A percentile compares a stretch with the other conserved stretches of the same genome.
These are phyloP conservation scores for Plusia festucae DNA, from an alignment of 2,888 invertebrate species.

Conservation along the genomic window DNA sequence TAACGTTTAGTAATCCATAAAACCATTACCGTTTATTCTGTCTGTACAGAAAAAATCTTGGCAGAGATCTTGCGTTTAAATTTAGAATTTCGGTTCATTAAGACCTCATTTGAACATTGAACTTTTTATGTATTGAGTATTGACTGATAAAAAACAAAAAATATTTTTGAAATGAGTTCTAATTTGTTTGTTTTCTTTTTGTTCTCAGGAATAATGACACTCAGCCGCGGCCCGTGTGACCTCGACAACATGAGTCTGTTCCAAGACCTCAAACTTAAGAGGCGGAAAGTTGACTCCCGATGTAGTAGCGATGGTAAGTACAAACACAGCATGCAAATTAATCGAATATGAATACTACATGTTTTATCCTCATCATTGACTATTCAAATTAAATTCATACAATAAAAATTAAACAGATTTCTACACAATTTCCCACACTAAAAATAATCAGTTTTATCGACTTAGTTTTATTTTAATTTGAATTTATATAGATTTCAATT, in stretches of 20 bases:
- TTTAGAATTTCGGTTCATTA: conserved; percentile 31
- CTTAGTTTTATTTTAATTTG: not conserved
- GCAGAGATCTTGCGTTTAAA: conserved; percentile 28
- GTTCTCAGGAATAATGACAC: conserved; percentile 97
- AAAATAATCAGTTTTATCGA: not conserved
- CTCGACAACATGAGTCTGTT: conserved; percentile 99
- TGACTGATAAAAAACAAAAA: conserved; percentile 16
- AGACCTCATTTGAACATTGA: conserved; percentile 24
- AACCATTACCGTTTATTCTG: conserved; percentile 27
- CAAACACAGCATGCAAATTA: conserved; percentile 25
- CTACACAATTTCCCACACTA: not conserved
- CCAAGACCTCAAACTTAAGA: conserved; percentile 99
- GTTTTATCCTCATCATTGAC: conserved; percentile 32
- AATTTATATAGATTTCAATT: not conserved
- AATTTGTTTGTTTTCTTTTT: conserved; percentile 65
- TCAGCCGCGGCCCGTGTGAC: conserved; percentile 98
- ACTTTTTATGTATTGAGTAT: conserved; percentile 8
- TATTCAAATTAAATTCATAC: conserved; percentile 16
- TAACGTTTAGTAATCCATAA: conserved; percentile 30
- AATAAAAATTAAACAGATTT: not conserved
- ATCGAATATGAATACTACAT: conserved; percentile 4
- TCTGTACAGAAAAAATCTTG: conserved; percentile 35
- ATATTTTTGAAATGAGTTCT: not conserved
- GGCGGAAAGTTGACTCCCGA: conserved; percentile 99
- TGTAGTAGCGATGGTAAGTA: conserved; percentile 98